Percentiles rank a stretch among this genome's conserved stretches.
These are phyloP conservation scores for Sinocyclocheilus anshuiensis DNA, from an alignment of 2,113 vertebrate genomes.

Conservation along the genomic window DNA sequence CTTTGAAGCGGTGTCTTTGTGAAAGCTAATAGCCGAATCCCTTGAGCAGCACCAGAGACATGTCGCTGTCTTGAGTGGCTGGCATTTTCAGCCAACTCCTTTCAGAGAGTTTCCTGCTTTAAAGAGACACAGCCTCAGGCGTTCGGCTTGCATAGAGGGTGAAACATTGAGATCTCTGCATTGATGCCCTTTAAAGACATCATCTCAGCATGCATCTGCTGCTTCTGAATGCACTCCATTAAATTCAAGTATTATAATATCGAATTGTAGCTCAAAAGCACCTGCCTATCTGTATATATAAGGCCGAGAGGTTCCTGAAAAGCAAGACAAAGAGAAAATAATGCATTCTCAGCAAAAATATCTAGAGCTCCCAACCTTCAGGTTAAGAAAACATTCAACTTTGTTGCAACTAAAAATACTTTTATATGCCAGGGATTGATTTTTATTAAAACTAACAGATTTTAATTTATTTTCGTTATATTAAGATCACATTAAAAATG, in stretches of 20 bases:
- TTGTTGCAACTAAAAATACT: background rate
- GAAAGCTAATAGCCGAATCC: constrained; percentile 25
- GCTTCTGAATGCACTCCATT: background rate
- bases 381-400: background rate
- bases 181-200: constrained; percentile 27
- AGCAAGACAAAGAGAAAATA: background rate
- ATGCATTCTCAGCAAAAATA: background rate
- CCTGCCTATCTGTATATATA: background rate
- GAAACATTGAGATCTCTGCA: constrained; percentile 21
- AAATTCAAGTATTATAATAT: background rate
- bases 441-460: background rate
- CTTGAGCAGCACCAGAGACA: background rate
- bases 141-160: background rate
- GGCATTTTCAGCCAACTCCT: constrained; percentile 18
- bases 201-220: constrained; percentile 8
- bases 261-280: background rate
- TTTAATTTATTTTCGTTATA: background rate
- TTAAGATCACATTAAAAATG: background rate
- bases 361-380: background rate
- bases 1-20: constrained; percentile 32
- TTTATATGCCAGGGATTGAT: background rate
- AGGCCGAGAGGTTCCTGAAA: background rate
- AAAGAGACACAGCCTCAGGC: constrained; percentile 43
- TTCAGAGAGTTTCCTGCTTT: constrained; percentile 15
- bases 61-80: background rate